Evolutionary conservation across 2,888 invertebrate species (phyloP).

Genomic region (Caenorhabditis sulstoni): DNA sequence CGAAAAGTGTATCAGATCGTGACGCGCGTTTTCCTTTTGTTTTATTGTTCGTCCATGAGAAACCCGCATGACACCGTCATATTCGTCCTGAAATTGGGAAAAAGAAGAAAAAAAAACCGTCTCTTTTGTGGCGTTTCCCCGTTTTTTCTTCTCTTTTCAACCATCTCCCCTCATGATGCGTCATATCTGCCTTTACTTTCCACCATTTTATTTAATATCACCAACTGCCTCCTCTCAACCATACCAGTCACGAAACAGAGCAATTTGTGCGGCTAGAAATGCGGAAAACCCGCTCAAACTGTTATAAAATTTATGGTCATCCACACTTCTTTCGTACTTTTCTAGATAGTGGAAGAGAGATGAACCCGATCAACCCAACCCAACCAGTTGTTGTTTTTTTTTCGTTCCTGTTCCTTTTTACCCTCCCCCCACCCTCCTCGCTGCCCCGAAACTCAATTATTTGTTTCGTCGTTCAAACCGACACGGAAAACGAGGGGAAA

Average conservation of each 20-base stretch:
- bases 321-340: too few species aligned
- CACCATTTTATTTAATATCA: neutral
- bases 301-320: too few species aligned
- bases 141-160: neutral
- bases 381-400: slow-evolving; percentile 1
- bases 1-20: slow-evolving; percentile 9
- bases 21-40: slow-evolving; percentile 40
- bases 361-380: slow-evolving; percentile 17
- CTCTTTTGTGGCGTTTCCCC: slow-evolving; percentile 21
- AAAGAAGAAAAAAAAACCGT: neutral
- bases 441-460: too few species aligned
- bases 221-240: neutral
- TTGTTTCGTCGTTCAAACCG: slow-evolving; percentile 4
- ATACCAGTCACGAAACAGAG: neutral
- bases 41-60: slow-evolving; percentile 44
- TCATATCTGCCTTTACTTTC: neutral
- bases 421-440: too few species aligned
- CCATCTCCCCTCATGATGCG: neutral
- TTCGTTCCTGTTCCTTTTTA: neutral
- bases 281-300: too few species aligned
- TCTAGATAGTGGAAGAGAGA: neutral
- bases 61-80: slow-evolving; percentile 14
- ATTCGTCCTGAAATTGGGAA: slow-evolving; percentile 44
- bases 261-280: too few species aligned
- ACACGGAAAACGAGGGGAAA: neutral